Evolutionary conservation across 2,113 vertebrate species (phyloP), one percentile per base, ranked within the genome.

Genomic region (Lepidothrix coronata): DNA sequence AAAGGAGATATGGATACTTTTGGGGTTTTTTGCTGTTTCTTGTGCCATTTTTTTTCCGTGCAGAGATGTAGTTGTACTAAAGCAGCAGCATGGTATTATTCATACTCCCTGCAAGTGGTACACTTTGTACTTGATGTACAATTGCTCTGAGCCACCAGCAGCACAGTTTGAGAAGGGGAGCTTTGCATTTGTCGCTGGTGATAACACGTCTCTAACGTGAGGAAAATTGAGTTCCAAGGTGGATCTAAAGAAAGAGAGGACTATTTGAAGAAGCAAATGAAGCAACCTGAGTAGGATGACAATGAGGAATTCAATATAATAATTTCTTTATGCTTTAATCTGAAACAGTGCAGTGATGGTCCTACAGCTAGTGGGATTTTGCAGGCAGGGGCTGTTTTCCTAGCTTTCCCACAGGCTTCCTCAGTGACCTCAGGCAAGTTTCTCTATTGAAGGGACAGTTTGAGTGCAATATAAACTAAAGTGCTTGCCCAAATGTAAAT

Each of bases 401-500:
- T 73, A 7, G 12, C 35, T 77, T 80, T 84, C 79, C 76, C 88
- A 74, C 48, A 52, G 65, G 82, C 57, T 93, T 80, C 82, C 55
- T 94, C 59, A 28, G 67, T 57, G 88, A 80, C 90, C 61, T 93
- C 88, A 74, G 65, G 48, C 83, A 51, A 67, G 18, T 75, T 77
- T 33, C 68, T 78, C 72, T 55, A 3, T 55, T 55, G 68, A 62
- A 88, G 86, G 37, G 72, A 59, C 52, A 71, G 25, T 85, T 81
- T 80, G 68, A 92, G 92, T 96, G 88, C 92, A 95, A 94, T 96
- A 94, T 61, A 61, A 89, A 81, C 43, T 43, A 7, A 88, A 83
- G 55, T 18, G n/a, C 68, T 94, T 81, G 52, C 61, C 73, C 66
- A 75, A 57, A 46, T 72, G 73, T 77, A 41, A 74, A 71, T 51